Evolutionary conservation across 2,888 invertebrate species (phyloP), one percentile per base, ranked within the genome.

Genomic region (Tubulanus polymorphus): DNA sequence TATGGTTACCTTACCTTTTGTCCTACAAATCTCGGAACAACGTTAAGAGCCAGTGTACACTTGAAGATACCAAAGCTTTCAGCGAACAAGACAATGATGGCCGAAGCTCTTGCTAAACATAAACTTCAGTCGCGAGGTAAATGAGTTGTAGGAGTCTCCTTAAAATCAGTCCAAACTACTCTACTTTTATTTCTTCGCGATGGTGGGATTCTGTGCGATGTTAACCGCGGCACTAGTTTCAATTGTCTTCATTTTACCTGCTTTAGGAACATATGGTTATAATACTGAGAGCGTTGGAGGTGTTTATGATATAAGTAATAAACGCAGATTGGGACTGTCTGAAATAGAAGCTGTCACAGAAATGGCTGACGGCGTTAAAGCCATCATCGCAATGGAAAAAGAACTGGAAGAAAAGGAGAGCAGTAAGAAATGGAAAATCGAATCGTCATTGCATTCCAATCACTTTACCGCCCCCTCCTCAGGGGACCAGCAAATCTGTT

Each of bases 41-140:
- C 91, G 60, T 91, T 97, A 70, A 90, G 96, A 70, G 95, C 95
- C 57, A 94, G 94, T 54, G 96, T 99, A 76, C 97, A 96, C 87
- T 81, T 92, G n/a, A 86, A 85, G 68, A 84, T 95, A 68, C 90
- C 93, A 1, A 68, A 70, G 45, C 80, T 93, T 15, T 88, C 88
- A 71, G 80, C 85, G 3, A 87, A 88, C 1, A 88, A 90, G 71
- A 87, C 89, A 71, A 82, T 91, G 67, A 83, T 93, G 69, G 86
- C 86, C 61, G 86, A 89, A 68, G 81, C 92, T 57, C 92, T 92
- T 76, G 85, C 86, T 3, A 88, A 89, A 63, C 83, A 91, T 59
- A 89, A 91, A 2, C 78, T 94, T 8, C 85, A 87, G 68, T 85
- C 89, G 63, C 83, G 87, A 70, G 80, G 77, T 70, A 61, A 54